phyloP scores from a whole-genome alignment of 2,113 vertebrate genomes.

The Oryzias curvinotus region DNA sequence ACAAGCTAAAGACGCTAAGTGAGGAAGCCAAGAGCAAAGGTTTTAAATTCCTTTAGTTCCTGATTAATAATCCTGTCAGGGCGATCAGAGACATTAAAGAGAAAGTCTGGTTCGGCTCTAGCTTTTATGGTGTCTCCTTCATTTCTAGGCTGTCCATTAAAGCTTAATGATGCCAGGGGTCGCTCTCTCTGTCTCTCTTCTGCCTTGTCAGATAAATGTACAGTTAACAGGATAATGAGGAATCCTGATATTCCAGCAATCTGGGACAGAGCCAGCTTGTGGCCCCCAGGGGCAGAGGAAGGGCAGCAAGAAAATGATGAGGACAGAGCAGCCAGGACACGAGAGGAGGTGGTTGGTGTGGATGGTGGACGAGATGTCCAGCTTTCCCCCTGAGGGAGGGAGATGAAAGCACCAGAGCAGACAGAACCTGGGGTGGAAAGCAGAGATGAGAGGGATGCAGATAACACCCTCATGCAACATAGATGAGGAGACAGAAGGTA shows the following conservation, averaged over 20 bases:
- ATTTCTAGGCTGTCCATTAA: constrained; percentile 93
- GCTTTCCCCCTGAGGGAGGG: constrained; percentile 20
- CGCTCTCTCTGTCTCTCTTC: constrained; percentile 84
- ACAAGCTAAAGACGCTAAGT: constrained; percentile 75
- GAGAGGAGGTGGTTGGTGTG: constrained; percentile 48
- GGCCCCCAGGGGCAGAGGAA: constrained; percentile 66
- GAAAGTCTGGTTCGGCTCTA: constrained; percentile 84
- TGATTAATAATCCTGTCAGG: constrained; percentile 97
- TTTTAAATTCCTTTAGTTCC: constrained; percentile 88
- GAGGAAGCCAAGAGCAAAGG: constrained; percentile 82
- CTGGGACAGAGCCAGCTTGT: constrained; percentile 75
- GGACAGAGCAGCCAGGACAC: constrained; percentile 29
- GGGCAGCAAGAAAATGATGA: constrained; percentile 53
- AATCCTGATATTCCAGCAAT: constrained; percentile 82
- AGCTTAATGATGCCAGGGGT: constrained; percentile 93
- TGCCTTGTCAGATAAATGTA: constrained; percentile 98
- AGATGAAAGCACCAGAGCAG: constrained; percentile 51
- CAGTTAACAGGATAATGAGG: constrained; percentile 97
- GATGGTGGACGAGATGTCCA: constrained; percentile 41
- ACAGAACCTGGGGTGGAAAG: constrained; percentile 44
- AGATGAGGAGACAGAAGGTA: constrained; percentile 58
- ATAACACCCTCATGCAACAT: constrained; percentile 64
- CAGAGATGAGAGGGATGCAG: constrained; percentile 57
- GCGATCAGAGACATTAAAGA: constrained; percentile 91
- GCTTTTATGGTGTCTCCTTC: constrained; percentile 78